phyloP scores from a whole-genome alignment of 53 echinoderm and acorn worm genomes.

The Paelopatides confundens region DNA sequence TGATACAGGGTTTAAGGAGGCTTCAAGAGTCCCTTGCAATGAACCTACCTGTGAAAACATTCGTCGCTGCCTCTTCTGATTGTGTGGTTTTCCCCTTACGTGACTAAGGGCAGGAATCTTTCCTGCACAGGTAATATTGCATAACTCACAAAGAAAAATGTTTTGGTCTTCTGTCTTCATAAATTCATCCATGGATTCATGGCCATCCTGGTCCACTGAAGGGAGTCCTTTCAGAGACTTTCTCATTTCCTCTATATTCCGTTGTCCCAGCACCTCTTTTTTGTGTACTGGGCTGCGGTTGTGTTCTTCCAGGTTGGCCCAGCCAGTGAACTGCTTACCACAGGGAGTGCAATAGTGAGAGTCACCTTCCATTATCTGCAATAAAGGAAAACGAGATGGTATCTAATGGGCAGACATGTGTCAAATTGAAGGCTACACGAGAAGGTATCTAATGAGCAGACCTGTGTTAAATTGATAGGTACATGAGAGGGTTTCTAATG shows the following conservation, averaged over 20 bases:
- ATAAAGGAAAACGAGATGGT: too few species aligned
- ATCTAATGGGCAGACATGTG: too few species aligned
- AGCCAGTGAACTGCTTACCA: background rate
- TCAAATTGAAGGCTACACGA: too few species aligned
- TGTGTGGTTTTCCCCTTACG: background rate
- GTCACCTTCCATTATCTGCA: too few species aligned
- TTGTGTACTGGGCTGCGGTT: background rate
- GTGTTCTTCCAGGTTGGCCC: background rate
- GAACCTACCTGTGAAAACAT: background rate
- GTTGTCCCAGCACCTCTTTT: background rate
- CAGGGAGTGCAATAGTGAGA: background rate
- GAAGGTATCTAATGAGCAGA: too few species aligned
- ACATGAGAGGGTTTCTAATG: too few species aligned
- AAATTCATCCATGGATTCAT: background rate
- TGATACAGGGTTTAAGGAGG: too few species aligned
- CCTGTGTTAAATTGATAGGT: too few species aligned
- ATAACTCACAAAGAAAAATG: conserved; percentile 6
- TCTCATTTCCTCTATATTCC: background rate
- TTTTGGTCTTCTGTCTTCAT: conserved; percentile 22
- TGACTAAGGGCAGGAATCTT: conserved; percentile 8
- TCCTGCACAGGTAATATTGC: conserved; percentile 21
- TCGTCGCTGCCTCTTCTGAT: background rate
- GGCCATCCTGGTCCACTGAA: background rate
- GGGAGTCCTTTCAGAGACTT: background rate
- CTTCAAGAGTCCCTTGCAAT: too few species aligned